Conservation (phyloP, 2,797 vertebrate species). For the Acanthurus tractus region DNA sequence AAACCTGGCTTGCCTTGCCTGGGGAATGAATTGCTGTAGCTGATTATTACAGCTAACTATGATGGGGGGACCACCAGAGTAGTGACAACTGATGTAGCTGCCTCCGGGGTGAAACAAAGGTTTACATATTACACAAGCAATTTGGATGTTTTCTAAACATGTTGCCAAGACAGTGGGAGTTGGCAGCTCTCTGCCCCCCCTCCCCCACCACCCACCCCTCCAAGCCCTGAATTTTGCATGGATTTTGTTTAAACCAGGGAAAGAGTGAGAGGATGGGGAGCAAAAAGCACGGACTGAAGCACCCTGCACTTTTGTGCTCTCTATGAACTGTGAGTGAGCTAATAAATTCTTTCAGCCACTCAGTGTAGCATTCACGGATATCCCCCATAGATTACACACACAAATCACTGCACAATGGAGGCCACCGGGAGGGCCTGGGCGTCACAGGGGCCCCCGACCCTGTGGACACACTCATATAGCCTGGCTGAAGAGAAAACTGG, state of each 20-base stretch:
- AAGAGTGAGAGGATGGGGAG: slow-evolving; percentile 62
- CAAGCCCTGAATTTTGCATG: slow-evolving; percentile 82
- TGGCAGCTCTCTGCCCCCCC: slow-evolving; percentile 85
- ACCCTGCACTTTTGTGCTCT: slow-evolving; percentile 95
- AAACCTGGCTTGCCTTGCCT: slow-evolving; percentile 83
- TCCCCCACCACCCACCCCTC: slow-evolving; percentile 9
- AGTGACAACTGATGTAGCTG: slow-evolving; percentile 94
- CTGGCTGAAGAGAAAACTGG: slow-evolving; percentile 77
- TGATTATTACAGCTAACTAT: slow-evolving; percentile 92
- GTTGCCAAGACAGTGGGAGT: slow-evolving; percentile 98
- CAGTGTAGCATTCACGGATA: slow-evolving; percentile 92
- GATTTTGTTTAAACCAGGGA: slow-evolving; percentile 80
- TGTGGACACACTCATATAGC: slow-evolving; percentile 90
- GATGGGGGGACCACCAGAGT: slow-evolving; percentile 96
- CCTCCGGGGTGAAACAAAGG: slow-evolving; percentile 95
- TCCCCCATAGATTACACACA: slow-evolving; percentile 94
- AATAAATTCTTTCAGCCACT: slow-evolving; percentile 96
- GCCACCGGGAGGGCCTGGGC: slow-evolving; percentile 86
- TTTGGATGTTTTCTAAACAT: slow-evolving; percentile 99
- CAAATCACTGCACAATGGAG: slow-evolving; percentile 96
- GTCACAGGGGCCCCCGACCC: slow-evolving; percentile 87
- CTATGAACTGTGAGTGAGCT: slow-evolving; percentile 94
- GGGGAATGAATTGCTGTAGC: slow-evolving; percentile 87
- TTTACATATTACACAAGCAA: slow-evolving; percentile 99
- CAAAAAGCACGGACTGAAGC: slow-evolving; percentile 87